Base-by-base conservation (phyloP, 2,888 invertebrate species). In the Hydraecia micacea region DNA sequence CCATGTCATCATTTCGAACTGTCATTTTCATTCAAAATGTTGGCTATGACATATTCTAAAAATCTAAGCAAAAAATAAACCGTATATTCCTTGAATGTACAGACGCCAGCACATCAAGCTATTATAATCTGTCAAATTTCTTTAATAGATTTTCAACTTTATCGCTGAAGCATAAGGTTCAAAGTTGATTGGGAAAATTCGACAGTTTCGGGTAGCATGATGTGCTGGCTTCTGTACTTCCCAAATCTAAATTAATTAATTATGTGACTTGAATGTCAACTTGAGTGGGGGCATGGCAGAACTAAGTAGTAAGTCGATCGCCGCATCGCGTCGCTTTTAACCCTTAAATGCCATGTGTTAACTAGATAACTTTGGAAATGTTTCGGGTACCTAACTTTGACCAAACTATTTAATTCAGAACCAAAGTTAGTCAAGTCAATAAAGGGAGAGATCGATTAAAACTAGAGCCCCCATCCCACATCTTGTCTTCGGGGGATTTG, bases 321-420 rank as follows among this genome's bases (percentile, higher is more conserved):
- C 39, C 39, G 9, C 66, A 7, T 46, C 21, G 52, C n/a, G 15
- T 73, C 67, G 15, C 39, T 55, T 18, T 13, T 25, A 67, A 66
- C 71, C 39, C 28, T 28, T n/a, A 28, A 46, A 68, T 28, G 42
- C 36, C 62, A 73, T 73, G 75, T 75, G 85, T 52, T 73, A 85
- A 76, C 66, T 73, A 76, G 42, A 66, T 73, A 83, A 81, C 69
- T 83, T 84, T 62, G 63, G 39, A 67, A 67, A 81, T 66, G 15
- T 15, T 49, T 42, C 58, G 28, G 21, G 15, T 60, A 80, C 15
- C 39, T 55, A 58, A 79, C 60, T 84, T 81, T 36, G 36, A 32
- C 62, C 7, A 62, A 67, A 71, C 71, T 63, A 82, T 70, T 83
- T 71, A 8, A 82, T 71, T 60, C 42, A 42, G 21, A 25, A 52